Evolutionary conservation across 2,888 invertebrate genomes (phyloP).

Genomic region (Amblyteles armatorius): DNA sequence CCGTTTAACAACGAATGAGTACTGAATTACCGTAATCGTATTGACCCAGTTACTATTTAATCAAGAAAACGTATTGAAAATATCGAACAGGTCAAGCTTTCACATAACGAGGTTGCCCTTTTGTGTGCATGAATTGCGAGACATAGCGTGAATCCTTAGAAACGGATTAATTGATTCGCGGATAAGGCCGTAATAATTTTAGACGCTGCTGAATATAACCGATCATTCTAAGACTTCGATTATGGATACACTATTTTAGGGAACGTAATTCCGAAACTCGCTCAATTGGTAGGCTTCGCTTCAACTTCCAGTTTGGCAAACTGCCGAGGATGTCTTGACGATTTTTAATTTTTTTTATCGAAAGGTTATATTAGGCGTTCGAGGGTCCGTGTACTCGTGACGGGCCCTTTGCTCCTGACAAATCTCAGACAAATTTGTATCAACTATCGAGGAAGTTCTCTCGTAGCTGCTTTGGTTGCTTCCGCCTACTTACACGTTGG

Average conservation of each 20-base stretch:
- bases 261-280: neutral
- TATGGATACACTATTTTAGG: neutral
- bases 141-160: neutral
- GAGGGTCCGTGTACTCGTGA: neutral
- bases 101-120: no score
- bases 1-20: no score
- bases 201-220: neutral
- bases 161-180: neutral
- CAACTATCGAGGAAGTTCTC: neutral
- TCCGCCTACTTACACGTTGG: neutral
- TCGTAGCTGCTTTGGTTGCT: neutral
- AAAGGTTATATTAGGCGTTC: neutral
- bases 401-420: neutral
- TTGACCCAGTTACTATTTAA: no score
- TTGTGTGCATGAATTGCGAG: neutral
- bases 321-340: neutral
- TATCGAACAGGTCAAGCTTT: no score
- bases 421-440: constrained; percentile 18
- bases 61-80: no score
- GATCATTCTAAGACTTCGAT: neutral
- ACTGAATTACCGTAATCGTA: no score
- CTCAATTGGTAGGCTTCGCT: neutral
- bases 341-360: neutral
- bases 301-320: neutral
- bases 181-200: neutral